Evolutionary conservation across 2,113 vertebrate species (phyloP), one percentile per base, ranked within the genome.

Genomic region (Limanda limanda): DNA sequence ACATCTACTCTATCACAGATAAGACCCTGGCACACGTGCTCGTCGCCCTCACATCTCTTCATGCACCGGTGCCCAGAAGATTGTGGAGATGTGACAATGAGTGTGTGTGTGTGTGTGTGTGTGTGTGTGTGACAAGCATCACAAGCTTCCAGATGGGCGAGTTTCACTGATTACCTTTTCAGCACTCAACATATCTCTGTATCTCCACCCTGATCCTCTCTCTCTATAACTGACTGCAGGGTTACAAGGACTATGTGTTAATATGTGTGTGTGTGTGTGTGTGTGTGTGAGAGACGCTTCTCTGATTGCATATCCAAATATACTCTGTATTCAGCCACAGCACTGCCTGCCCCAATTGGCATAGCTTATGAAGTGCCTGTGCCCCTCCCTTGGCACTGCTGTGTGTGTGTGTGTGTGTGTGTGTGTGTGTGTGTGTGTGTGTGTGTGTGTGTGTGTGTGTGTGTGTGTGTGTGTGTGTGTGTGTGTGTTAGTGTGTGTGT

Each of bases 351-450:
- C 54, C 83, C 64, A 55, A 76, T 79, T 84, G 86, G 84, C 88
- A 88, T 86, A 78, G 74, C 79, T 86, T 87, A 91, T 89, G 78
- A 91, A 89, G 88, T 69, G 67, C 74, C 81, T 12, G 1, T 31
- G 56, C 82, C 73, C 87, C 78, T 84, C 84, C 86, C 62, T 64
- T 76, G 73, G 75, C 71, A 71, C 61, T 17, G 2, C 11, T 55
- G 31, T 68, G 80, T 35, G 37, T 31, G 67, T 51, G 58, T 60
- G 58, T 59, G 78, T 81, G 64, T 12, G 25, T 65, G 59, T 47
- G 67, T 67, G 66, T 31, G 72, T 27, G 27, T 27, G 27, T 27
- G 27, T 27, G 3, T 27, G 51, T 68, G 80, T 35, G 37, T 31
- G 67, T 52, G 58, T 60, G 59, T 59, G 78, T 81, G 64, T 12